These are phyloP conservation scores for Cololabis saira DNA, from an alignment of 2,113 vertebrate species.

Conservation along the genomic window DNA sequence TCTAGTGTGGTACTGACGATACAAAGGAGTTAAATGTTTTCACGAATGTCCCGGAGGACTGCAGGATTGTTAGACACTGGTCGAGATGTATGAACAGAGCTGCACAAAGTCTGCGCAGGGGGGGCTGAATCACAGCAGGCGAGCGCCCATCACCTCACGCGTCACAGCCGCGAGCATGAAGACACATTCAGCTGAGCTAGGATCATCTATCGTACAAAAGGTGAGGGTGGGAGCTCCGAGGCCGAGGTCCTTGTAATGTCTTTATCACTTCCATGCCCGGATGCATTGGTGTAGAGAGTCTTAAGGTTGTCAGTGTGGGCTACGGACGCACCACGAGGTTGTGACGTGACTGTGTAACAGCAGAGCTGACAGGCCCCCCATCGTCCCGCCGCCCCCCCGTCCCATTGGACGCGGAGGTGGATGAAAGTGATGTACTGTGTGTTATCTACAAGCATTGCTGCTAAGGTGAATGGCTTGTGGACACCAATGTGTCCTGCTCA, in stretches of 20 bases:
- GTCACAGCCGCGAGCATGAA: constrained; percentile 42
- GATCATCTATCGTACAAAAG: constrained; percentile 68
- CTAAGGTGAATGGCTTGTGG: constrained; percentile 42
- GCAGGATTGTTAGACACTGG: constrained; percentile 25
- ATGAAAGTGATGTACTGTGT: constrained; percentile 64
- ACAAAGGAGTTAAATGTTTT: constrained; percentile 56
- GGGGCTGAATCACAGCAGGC: constrained; percentile 19
- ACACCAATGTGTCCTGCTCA: constrained; percentile 31
- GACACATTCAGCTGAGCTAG: constrained; percentile 70
- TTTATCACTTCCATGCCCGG: constrained; percentile 35
- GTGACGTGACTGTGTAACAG: constrained; percentile 57
- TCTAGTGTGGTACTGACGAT: constrained; percentile 55
- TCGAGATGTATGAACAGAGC: neutral
- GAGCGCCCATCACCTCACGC: constrained; percentile 17
- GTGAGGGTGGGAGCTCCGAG: constrained; percentile 40
- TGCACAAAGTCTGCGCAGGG: constrained; percentile 13
- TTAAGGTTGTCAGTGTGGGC: constrained; percentile 12
- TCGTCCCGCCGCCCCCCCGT: constrained; percentile 32
- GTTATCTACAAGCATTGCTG: constrained; percentile 67
- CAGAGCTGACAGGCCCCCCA: constrained; percentile 45
- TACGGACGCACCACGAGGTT: constrained; percentile 31
- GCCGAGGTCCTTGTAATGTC: constrained; percentile 20
- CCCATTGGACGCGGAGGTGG: constrained; percentile 40
- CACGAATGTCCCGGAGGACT: constrained; percentile 30
- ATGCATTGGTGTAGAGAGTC: constrained; percentile 31